Evolutionary conservation across 2,797 vertebrate genomes (phyloP), one percentile per base, ranked within the genome.

Genomic region (Glyptemys insculpta): DNA sequence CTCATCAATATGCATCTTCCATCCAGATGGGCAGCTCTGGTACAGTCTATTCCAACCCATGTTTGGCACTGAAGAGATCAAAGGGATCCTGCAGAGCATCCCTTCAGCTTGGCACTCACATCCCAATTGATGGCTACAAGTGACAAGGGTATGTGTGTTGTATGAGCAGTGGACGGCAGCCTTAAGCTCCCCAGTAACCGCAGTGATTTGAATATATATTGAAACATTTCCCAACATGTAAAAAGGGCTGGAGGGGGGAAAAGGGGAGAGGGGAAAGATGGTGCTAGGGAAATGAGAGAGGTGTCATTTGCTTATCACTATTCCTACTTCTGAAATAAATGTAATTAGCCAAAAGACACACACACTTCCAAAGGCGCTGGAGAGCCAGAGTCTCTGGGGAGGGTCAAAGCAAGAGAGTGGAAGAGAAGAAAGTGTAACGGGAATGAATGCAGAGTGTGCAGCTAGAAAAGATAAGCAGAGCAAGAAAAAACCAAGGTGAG

Each of bases 121-220:
- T 49, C n/a, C 37, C 37, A 31, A 34, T 21, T 34, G 34, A 52
- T 52, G 37, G 1, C 85, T 68, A 81, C 80, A 19, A 57, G 5
- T 59, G 49, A 65, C 41, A 88, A 37, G 62, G 87, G 29, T 2
- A 5, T 54, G 74, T 1, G 41, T 79, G 83, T 81, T 21, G 62
- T n/a, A n/a, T 5, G 1, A 80, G 87, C 3, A 37, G 81, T 2
- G 86, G 59, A 25, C 37, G 49, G 41, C 83, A 90, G 31, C 81
- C 41, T 85, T 62, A 65, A 85, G 23, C 41, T 92, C 89, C 56
- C 2, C 0, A 23, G 59, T 31, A 83, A 79, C 59, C 0, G 0
- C 52, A 65, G 84, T 27, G 27, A 83, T 94, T 88, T 94, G 86
- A 95, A 97, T 8, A 87, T 12, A 57, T 49, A 90, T 54, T 88